Evolutionary conservation across 2,888 invertebrate species (phyloP).

Genomic region (Drosophila cognata): DNA sequence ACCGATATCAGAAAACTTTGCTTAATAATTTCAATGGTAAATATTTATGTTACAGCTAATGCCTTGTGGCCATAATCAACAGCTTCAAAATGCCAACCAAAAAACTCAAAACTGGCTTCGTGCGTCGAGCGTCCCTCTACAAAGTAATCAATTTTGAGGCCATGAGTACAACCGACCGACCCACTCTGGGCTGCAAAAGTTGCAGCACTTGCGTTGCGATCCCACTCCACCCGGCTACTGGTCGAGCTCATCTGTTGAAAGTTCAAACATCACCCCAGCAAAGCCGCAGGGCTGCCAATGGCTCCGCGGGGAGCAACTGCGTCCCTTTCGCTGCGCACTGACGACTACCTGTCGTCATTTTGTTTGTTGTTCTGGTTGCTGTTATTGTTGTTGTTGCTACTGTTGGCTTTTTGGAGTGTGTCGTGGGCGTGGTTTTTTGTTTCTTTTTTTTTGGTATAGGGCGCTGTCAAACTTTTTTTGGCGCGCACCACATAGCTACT

Average conservation of each 20-base stretch:
- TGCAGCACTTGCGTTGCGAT: conserved; percentile 23
- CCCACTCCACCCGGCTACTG: conserved; percentile 11
- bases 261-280: conserved; percentile 76
- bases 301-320: conserved; percentile 42
- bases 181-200: conserved; percentile 60
- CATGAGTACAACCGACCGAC: conserved; percentile 39
- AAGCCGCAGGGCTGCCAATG: conserved; percentile 58
- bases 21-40: conserved; percentile 78
- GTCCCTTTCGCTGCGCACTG: conserved; percentile 43
- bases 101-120: conserved; percentile 49
- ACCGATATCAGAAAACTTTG: conserved; percentile 63
- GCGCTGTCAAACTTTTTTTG: conserved; percentile 66
- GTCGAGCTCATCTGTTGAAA: conserved; percentile 58
- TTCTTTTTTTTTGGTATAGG: background rate
- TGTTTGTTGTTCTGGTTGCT: conserved; percentile 46
- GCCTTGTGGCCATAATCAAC: conserved; percentile 77
- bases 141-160: conserved; percentile 76
- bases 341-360: conserved; percentile 70
- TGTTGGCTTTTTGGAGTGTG: conserved; percentile 25
- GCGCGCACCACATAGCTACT: conserved; percentile 48
- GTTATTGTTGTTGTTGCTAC: conserved; percentile 37
- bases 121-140: conserved; percentile 52
- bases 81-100: conserved; percentile 65
- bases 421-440: conserved; percentile 24
- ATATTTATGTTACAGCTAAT: conserved; percentile 77